phyloP scores from a whole-genome alignment of 2,113 vertebrate species.

The Cavia porcellus region DNA sequence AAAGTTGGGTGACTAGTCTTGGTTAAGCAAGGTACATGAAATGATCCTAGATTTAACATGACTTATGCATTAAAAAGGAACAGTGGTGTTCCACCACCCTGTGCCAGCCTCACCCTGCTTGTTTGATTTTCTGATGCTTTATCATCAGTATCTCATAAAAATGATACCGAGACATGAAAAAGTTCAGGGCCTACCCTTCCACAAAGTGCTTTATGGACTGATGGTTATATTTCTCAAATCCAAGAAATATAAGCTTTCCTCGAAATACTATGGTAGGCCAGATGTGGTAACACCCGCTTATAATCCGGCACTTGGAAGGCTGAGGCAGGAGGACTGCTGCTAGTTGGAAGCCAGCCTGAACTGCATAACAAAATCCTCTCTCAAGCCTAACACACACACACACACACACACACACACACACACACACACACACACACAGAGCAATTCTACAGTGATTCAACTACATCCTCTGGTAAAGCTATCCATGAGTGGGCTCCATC shows the following conservation, averaged over 20 bases:
- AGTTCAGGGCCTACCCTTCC: background rate
- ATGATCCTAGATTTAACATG: background rate
- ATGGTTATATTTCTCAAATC: background rate
- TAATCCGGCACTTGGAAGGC: background rate
- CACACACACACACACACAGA: background rate
- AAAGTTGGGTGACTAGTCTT: background rate
- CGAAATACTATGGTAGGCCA: background rate
- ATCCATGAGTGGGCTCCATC: background rate
- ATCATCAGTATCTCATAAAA: background rate
- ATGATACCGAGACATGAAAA: background rate
- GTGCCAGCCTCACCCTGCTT: background rate
- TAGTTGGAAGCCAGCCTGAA: background rate
- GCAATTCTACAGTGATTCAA: background rate
- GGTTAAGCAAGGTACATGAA: background rate
- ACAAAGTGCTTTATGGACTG: background rate
- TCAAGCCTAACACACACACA: background rate
- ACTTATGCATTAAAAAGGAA: background rate
- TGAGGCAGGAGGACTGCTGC: background rate
- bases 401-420: background rate
- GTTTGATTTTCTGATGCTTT: background rate
- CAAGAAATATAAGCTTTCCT: background rate
- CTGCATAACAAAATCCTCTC: background rate
- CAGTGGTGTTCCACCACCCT: background rate
- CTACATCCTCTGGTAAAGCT: background rate
- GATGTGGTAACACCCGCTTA: background rate